These are phyloP conservation scores for Noctua comes DNA, from an alignment of 2,888 invertebrate genomes.

Conservation along the genomic window DNA sequence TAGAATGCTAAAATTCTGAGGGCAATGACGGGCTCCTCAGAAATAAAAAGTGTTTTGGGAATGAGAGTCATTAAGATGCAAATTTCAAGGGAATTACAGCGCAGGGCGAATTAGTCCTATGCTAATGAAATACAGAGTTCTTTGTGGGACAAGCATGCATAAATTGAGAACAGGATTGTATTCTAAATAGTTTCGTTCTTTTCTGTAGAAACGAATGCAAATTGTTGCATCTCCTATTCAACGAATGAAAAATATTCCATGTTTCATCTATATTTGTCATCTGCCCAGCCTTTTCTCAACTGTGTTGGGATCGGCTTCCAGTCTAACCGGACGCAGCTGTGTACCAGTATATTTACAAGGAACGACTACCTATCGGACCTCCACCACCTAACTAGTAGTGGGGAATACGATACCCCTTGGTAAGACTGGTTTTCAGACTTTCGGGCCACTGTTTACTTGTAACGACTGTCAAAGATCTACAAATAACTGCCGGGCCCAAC, in stretches of 20 bases:
- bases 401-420: no score
- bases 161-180: constrained; percentile 57
- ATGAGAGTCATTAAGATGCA: constrained; percentile 67
- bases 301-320: no score
- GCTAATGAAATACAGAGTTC: constrained; percentile 66
- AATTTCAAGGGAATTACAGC: constrained; percentile 64
- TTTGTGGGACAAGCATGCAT: constrained; percentile 62
- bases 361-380: no score
- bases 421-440: no score
- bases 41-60: constrained; percentile 66
- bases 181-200: constrained; percentile 9
- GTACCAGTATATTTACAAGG: no score
- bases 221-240: neutral
- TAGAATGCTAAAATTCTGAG: constrained; percentile 63
- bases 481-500: no score
- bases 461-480: no score
- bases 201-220: constrained; percentile 12
- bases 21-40: constrained; percentile 48
- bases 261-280: neutral
- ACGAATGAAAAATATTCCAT: neutral
- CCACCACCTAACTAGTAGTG: no score
- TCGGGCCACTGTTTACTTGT: no score
- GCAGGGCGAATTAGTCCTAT: constrained; percentile 61
- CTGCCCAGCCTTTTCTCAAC: no score
- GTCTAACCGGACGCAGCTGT: no score